Percentiles rank a stretch among this genome's conserved stretches.
Evolutionary conservation across 2,113 vertebrate genomes (phyloP).

Genomic region (Alectura lathami): DNA sequence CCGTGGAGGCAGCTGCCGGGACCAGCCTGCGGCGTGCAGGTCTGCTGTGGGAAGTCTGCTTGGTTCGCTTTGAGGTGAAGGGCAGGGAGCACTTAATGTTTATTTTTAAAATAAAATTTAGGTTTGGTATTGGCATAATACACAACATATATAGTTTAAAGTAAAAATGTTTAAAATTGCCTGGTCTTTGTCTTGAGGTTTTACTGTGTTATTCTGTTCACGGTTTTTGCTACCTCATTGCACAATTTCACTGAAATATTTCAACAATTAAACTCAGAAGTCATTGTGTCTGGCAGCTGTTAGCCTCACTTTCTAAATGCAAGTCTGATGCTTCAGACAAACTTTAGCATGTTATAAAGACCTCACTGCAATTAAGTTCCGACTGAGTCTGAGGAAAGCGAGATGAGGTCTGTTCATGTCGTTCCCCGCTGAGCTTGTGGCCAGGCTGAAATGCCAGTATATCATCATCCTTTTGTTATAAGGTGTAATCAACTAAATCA

Average conservation of each 20-base stretch:
- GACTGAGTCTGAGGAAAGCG: slow-evolving; percentile 1
- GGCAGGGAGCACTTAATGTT: background rate
- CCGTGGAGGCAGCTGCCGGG: background rate
- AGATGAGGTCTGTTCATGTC: background rate
- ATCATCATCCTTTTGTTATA: background rate
- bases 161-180: background rate
- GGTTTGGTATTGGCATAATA: background rate
- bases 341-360: background rate
- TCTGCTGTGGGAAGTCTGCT: background rate
- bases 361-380: background rate
- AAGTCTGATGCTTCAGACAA: background rate
- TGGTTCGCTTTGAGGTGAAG: background rate
- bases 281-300: background rate
- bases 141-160: background rate
- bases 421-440: background rate
- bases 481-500: background rate
- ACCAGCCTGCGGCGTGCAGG: background rate
- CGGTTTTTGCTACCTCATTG: background rate
- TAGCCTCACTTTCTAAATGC: background rate
- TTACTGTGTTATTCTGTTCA: background rate
- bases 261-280: background rate
- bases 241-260: background rate
- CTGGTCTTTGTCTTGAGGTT: background rate
- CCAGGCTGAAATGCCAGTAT: background rate
- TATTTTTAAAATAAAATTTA: background rate